phyloP scores from a whole-genome alignment of 2,888 invertebrate species.

The Caenorhabditis zanzibari region DNA sequence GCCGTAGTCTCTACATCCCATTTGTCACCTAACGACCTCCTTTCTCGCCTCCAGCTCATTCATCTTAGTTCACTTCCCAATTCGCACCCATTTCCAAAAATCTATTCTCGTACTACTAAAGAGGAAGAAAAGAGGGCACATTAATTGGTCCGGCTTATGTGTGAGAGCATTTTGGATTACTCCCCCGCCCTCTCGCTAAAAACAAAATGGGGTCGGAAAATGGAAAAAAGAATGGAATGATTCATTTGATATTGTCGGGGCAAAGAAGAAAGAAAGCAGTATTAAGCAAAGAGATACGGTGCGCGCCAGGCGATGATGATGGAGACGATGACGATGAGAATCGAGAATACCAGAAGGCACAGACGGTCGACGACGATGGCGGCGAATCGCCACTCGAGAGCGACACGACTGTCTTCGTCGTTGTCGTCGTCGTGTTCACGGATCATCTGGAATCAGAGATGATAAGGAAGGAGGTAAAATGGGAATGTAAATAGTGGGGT shows the following conservation, averaged over 20 bases:
- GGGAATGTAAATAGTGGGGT: too few species aligned
- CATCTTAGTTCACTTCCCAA: conserved; percentile 27
- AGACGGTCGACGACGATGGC: conserved; percentile 80
- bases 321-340: conserved; percentile 72
- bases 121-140: conserved; percentile 19
- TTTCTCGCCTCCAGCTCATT: not conserved
- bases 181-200: conserved; percentile 4
- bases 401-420: conserved; percentile 75
- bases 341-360: conserved; percentile 76
- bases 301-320: conserved; percentile 73
- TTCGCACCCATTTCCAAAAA: conserved; percentile 43
- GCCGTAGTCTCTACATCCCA: not conserved
- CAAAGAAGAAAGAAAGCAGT: not conserved
- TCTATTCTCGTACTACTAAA: not conserved
- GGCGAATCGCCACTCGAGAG: conserved; percentile 79
- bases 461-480: not conserved
- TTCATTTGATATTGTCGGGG: conserved; percentile 9
- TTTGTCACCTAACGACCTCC: conserved; percentile 39
- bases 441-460: conserved; percentile 73
- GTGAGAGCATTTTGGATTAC: conserved; percentile 55
- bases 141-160: conserved; percentile 48
- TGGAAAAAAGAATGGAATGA: conserved; percentile 26
- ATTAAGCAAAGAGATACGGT: conserved; percentile 79
- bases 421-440: conserved; percentile 79
- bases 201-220: conserved; percentile 8